These are phyloP conservation scores for Plestiodon gilberti DNA, from an alignment of 2,113 vertebrate genomes.

Conservation along the genomic window DNA sequence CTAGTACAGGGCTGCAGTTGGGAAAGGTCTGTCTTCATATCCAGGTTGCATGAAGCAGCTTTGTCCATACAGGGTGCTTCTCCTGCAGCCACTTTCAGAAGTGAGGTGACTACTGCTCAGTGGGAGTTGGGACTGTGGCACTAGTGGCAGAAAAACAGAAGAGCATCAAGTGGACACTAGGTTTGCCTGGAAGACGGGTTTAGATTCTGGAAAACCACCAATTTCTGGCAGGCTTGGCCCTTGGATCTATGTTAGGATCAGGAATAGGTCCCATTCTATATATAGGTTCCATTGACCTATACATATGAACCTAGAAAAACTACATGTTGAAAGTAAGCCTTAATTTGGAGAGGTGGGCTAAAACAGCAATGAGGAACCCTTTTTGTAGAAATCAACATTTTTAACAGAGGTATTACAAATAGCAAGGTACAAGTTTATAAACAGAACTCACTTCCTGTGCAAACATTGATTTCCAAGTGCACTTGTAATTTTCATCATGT, in stretches of 20 bases:
- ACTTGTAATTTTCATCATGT: background rate
- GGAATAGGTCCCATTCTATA: background rate
- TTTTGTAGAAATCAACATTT: background rate
- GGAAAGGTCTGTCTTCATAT: background rate
- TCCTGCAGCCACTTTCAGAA: background rate
- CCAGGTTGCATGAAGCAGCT: background rate
- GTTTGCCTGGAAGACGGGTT: background rate
- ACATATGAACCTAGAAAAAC: background rate
- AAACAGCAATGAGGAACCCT: background rate
- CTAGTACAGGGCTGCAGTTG: background rate
- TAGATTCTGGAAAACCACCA: background rate
- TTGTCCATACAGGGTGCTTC: background rate
- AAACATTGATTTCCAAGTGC: background rate
- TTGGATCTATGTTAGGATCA: background rate
- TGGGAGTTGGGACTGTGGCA: too few species aligned
- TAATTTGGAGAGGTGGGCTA: background rate
- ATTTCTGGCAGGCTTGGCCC: background rate
- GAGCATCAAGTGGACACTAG: too few species aligned
- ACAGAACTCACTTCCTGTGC: background rate
- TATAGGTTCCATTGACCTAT: too few species aligned
- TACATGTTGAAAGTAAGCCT: background rate
- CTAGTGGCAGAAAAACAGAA: too few species aligned
- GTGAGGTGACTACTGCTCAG: too few species aligned
- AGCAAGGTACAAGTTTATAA: background rate
- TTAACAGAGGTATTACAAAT: background rate